Evolutionary conservation across 1,140 invertebrate species (phyloP), one percentile per base, ranked within the genome.

Genomic region (Octopus bimaculoides): DNA sequence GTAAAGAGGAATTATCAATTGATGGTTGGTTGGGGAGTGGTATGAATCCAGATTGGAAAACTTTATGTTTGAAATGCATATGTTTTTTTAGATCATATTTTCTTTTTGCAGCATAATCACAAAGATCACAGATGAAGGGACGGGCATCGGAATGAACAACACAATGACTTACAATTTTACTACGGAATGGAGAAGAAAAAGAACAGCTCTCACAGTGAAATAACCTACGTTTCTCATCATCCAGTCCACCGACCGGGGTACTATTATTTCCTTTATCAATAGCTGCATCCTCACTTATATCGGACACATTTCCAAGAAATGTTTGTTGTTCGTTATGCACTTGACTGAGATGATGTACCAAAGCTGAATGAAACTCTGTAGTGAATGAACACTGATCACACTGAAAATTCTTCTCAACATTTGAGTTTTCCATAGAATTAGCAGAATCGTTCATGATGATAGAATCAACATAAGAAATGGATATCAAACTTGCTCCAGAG

Each of bases 11-110:
- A 17, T 52, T 53, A 17, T 75, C 74, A 5, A 17, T 41, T 53
- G 74, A 52, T 7, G 74, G 26, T 52, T 75, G 74, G 14, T 14
- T 52, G n/a, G 74, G 74, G 8, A 75, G 74, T 9, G 74, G 74
- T 14, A 75, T 14, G 41, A 75, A 52, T 8, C 74, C 52, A 52
- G 74, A 41, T 17, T 75, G 74, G 26, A 26, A 75, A 53, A 75
- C 52, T 17, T 81, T 81, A 53, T 84, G 84, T 52, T 82, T 81
- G 0, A 83, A 81, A 73, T 83, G 81, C 54, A 84, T 61, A 54
- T 85, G 84, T 71, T 85, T 85, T 26, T 84, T 83, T 20, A 85
- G 79, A 77, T 85, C 84, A 69, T 82, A 80, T 69, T 84, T 82
- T 10, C 84, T 66, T 78, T 85, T 85, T 52, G 84, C 84, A 8